Evolutionary conservation across 2,113 vertebrate genomes (phyloP).

Genomic region (Hippocampus barbouri): DNA sequence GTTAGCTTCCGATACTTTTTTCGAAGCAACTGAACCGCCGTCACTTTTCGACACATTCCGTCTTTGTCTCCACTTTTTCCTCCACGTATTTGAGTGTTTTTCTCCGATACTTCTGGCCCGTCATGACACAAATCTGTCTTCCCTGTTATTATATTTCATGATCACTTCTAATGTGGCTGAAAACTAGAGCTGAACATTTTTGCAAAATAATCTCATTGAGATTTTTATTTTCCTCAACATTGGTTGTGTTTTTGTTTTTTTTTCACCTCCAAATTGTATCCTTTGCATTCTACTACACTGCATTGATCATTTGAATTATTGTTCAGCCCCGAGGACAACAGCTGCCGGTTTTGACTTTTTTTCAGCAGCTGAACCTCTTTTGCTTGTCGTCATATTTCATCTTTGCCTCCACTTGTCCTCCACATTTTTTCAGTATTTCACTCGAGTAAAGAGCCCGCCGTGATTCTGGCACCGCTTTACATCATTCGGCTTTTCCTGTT

Average conservation of each 20-base stretch:
- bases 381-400: conserved; percentile 11
- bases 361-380: conserved; percentile 2
- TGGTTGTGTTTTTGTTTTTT: no score
- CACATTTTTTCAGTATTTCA: conserved; percentile 41
- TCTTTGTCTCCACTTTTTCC: conserved; percentile 1
- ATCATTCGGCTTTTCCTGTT: conserved; percentile 36
- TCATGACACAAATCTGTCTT: conserved; percentile 27
- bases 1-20: not conserved
- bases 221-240: no score
- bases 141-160: conserved; percentile 55
- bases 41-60: conserved; percentile 6
- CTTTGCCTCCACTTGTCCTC: not conserved
- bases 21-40: not conserved
- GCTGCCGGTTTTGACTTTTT: not conserved
- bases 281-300: no score
- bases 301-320: no score
- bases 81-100: conserved; percentile 39
- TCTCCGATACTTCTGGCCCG: conserved; percentile 21
- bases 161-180: conserved; percentile 10
- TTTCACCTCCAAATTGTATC: no score
- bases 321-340: no score
- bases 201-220: no score
- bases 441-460: conserved; percentile 16
- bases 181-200: no score
- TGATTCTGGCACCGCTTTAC: conserved; percentile 33